Percentiles rank a stretch among this genome's conserved stretches.
phyloP scores from a whole-genome alignment of 2,888 invertebrate species.

The Epicampocera succincta region DNA sequence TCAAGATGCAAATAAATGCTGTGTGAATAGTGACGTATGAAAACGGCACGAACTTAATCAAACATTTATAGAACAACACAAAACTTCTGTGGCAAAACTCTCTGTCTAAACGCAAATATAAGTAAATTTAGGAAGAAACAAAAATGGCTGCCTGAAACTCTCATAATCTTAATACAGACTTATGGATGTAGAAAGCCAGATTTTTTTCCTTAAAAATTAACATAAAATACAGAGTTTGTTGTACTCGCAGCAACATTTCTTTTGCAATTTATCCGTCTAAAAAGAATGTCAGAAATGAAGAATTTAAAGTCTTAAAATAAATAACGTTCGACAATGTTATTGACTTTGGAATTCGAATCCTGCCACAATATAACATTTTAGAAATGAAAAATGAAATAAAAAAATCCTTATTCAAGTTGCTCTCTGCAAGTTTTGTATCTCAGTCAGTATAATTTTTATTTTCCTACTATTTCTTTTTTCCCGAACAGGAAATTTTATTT shows the following conservation, averaged over 20 bases:
- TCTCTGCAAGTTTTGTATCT: slow-evolving; percentile 21
- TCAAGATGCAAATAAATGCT: too few species aligned
- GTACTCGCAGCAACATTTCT: not conserved
- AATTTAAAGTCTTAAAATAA: slow-evolving; percentile 53
- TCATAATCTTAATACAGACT: too few species aligned
- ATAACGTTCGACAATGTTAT: slow-evolving; percentile 58
- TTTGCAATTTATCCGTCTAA: not conserved
- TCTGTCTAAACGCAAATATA: too few species aligned
- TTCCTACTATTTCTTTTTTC: slow-evolving; percentile 18
- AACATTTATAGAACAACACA: too few species aligned
- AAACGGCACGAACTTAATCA: too few species aligned
- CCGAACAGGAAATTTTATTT: slow-evolving; percentile 17
- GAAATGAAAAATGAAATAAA: slow-evolving; percentile 44
- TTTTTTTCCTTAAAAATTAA: too few species aligned
- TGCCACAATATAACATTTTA: slow-evolving; percentile 62
- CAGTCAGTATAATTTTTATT: slow-evolving; percentile 12
- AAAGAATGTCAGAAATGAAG: not conserved
- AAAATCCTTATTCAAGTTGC: slow-evolving; percentile 23
- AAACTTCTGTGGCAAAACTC: too few species aligned
- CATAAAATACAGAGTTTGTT: not conserved
- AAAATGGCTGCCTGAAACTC: too few species aligned
- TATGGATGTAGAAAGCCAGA: too few species aligned
- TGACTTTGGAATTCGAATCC: slow-evolving; percentile 65
- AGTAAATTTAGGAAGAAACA: too few species aligned
- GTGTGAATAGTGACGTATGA: too few species aligned